Conservation (phyloP, 1,140 invertebrate genomes). For the Venustaconcha ellipsiformis region DNA sequence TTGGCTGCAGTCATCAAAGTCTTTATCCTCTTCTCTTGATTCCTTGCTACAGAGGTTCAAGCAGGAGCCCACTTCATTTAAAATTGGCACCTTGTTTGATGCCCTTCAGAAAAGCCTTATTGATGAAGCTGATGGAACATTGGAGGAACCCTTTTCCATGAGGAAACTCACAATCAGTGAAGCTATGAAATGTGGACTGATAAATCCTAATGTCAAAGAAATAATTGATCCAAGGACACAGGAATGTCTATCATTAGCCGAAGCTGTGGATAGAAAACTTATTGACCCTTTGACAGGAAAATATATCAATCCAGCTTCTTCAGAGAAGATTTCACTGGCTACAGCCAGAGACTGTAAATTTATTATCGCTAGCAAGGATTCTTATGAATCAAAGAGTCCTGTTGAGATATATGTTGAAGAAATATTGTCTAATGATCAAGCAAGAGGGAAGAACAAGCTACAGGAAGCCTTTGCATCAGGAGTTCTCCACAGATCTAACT, state of each 20-base stretch:
- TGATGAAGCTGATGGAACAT: constrained; percentile 41
- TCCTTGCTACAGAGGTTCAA: constrained; percentile 48
- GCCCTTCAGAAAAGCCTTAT: constrained; percentile 49
- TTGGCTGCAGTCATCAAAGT: constrained; percentile 32
- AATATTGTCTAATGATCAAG: constrained; percentile 45
- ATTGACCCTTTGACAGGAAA: constrained; percentile 26
- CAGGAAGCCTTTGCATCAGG: constrained; percentile 61
- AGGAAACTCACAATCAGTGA: constrained; percentile 69
- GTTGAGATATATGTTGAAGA: constrained; percentile 62
- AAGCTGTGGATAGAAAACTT: constrained; percentile 28
- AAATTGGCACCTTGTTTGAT: constrained; percentile 47
- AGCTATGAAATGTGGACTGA: constrained; percentile 76
- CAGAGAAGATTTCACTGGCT: constrained; percentile 35
- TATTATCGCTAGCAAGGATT: constrained; percentile 47
- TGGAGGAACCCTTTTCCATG: constrained; percentile 80
- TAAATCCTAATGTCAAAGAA: constrained; percentile 45
- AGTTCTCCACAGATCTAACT: constrained; percentile 57
- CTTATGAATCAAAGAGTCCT: constrained; percentile 36
- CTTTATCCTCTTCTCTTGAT: constrained; percentile 55
- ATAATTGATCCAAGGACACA: constrained; percentile 43
- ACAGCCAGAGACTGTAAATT: constrained; percentile 46
- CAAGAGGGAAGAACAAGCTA: constrained; percentile 47
- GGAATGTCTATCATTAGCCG: constrained; percentile 28
- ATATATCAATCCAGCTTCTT: constrained; percentile 28
- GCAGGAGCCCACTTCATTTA: constrained; percentile 33